These are phyloP conservation scores for Pterois miles DNA, from an alignment of 2,797 vertebrate species.

Conservation along the genomic window DNA sequence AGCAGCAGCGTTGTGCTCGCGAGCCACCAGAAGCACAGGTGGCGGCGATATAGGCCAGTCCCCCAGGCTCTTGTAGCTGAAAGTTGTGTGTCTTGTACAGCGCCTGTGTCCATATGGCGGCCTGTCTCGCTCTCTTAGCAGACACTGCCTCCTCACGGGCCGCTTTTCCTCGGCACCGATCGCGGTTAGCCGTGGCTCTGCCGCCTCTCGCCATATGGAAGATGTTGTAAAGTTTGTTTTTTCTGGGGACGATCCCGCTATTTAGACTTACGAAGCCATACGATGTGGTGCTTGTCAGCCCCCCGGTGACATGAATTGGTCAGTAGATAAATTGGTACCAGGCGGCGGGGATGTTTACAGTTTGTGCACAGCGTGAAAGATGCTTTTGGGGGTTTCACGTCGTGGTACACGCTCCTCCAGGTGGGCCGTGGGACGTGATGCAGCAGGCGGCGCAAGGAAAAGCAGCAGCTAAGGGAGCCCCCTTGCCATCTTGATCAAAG, in stretches of 20 bases:
- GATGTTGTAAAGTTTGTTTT: constrained; percentile 79
- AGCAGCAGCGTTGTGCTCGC: constrained; percentile 54
- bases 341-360: constrained; percentile 73
- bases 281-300: constrained; percentile 55
- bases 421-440: constrained; percentile 80
- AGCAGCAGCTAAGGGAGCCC: constrained; percentile 76
- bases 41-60: constrained; percentile 92
- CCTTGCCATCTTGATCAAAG: constrained; percentile 86
- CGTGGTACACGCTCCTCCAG: constrained; percentile 70
- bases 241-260: constrained; percentile 72
- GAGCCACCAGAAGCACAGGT: constrained; percentile 85
- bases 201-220: constrained; percentile 77
- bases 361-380: constrained; percentile 60
- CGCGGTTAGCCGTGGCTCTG: constrained; percentile 65
- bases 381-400: constrained; percentile 73
- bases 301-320: constrained; percentile 64
- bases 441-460: constrained; percentile 77
- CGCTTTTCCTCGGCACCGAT: constrained; percentile 39
- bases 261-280: constrained; percentile 48
- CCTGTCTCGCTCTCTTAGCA: constrained; percentile 87
- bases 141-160: constrained; percentile 77
- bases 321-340: constrained; percentile 75
- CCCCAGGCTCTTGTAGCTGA: constrained; percentile 92
- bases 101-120: constrained; percentile 92
- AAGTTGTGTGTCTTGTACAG: constrained; percentile 92